Conservation (phyloP, 2,113 vertebrate genomes). For the Sardina pilchardus region DNA sequence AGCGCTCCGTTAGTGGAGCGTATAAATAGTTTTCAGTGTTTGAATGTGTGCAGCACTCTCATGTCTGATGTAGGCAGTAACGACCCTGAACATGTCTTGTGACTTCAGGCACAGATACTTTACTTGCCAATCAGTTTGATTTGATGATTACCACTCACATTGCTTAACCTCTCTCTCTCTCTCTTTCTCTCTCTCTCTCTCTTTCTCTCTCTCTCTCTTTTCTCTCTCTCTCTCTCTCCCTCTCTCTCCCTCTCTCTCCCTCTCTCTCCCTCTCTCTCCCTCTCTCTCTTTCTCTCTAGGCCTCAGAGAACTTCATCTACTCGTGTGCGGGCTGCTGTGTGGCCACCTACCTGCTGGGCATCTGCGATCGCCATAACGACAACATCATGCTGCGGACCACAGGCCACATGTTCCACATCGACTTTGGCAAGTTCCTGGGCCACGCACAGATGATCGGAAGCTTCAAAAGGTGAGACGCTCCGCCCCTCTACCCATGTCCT, state of each 20-base stretch:
- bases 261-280: background rate
- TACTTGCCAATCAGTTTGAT: too few relatives aligned
- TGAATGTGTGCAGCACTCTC: too few relatives aligned
- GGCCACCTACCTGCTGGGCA: constrained; percentile 93
- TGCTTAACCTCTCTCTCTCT: background rate
- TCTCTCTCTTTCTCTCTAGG: constrained; percentile 64
- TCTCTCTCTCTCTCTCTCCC: background rate
- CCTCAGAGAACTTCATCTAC: constrained; percentile 98
- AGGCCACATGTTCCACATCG: constrained; percentile 98
- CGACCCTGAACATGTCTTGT: too few relatives aligned
- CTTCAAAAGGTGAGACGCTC: constrained; percentile 85
- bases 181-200: background rate
- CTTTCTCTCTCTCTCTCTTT: background rate
- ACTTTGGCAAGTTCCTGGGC: constrained; percentile 97
- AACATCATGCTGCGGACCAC: constrained; percentile 98
- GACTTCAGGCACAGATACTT: too few relatives aligned
- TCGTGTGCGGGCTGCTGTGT: constrained; percentile 98
- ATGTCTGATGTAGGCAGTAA: too few relatives aligned
- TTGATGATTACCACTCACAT: too few relatives aligned
- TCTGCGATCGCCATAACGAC: constrained; percentile 97
- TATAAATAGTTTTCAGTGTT: too few relatives aligned
- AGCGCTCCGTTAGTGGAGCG: too few relatives aligned
- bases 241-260: background rate
- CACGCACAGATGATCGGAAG: constrained; percentile 98
- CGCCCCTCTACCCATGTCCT: background rate